Evolutionary conservation across 2,888 invertebrate genomes (phyloP).

Genomic region (Teleogryllus oceanicus): DNA sequence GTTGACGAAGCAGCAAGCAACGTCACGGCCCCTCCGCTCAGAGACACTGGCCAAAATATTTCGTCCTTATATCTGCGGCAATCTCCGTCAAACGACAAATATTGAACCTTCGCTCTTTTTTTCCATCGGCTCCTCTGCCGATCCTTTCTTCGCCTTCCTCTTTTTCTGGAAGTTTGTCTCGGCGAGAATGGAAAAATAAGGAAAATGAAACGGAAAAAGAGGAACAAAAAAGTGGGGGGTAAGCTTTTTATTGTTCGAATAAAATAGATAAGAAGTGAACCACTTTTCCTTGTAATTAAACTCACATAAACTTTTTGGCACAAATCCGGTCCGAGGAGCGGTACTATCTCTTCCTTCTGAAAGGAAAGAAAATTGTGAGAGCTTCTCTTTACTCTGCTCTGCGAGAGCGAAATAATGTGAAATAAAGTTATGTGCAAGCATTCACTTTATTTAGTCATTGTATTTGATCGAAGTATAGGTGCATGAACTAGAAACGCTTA

Average conservation of each 20-base stretch:
- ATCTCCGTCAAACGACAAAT: constrained; percentile 18
- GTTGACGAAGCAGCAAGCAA: not conserved
- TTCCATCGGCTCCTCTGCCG: not conserved
- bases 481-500: too few relatives aligned
- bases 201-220: constrained; percentile 5
- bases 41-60: constrained; percentile 1
- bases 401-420: too few relatives aligned
- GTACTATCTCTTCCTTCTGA: not conserved
- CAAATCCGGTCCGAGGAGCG: not conserved
- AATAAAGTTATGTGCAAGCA: too few relatives aligned
- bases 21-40: not conserved
- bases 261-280: constrained; percentile 10
- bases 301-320: constrained; percentile 10
- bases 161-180: not conserved
- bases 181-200: constrained; percentile 5
- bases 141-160: not conserved
- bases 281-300: constrained; percentile 18
- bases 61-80: constrained; percentile 1
- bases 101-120: not conserved
- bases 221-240: not conserved
- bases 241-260: not conserved
- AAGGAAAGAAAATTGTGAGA: not conserved
- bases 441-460: too few relatives aligned
- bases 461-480: too few relatives aligned
- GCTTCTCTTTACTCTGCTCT: not conserved